A percentile compares a stretch with the other conserved stretches of the same genome.
These are phyloP conservation scores for Drosophila prosaltans DNA, from an alignment of 1,140 invertebrate species.

Conservation along the genomic window DNA sequence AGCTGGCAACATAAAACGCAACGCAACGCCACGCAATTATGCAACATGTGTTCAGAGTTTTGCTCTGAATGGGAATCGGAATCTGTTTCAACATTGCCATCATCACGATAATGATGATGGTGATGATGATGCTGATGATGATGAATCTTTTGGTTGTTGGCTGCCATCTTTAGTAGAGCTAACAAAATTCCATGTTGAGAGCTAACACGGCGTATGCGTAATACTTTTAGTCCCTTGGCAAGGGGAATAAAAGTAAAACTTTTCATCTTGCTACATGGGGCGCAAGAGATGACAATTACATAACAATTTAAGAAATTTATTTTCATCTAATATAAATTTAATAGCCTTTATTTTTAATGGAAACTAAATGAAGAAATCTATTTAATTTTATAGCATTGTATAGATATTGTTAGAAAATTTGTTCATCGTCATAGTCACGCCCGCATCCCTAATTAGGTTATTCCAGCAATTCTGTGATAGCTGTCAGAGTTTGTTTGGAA, in stretches of 20 bases:
- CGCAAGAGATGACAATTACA: background rate
- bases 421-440: background rate
- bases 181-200: slow-evolving; percentile 21
- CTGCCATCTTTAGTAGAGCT: slow-evolving; percentile 25
- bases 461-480: background rate
- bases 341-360: background rate
- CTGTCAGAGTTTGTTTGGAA: slow-evolving; percentile 1
- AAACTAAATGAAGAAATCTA: background rate
- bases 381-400: background rate
- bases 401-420: background rate
- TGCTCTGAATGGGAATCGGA: slow-evolving; percentile 34
- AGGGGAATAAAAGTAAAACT: slow-evolving; percentile 33
- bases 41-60: slow-evolving; percentile 57
- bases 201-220: slow-evolving; percentile 62
- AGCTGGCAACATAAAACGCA: slow-evolving; percentile 61
- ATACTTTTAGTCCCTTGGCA: slow-evolving; percentile 31
- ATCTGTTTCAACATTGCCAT: slow-evolving; percentile 33
- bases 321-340: background rate
- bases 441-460: slow-evolving; percentile 17
- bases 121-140: slow-evolving; percentile 12
- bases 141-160: slow-evolving; percentile 7
- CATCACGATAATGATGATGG: slow-evolving; percentile 19
- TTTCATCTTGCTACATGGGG: slow-evolving; percentile 29
- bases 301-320: too few species aligned
- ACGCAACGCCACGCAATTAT: slow-evolving; percentile 57